Percentiles rank a stretch among this genome's conserved stretches.
Evolutionary conservation across 53 echinoderm and acorn worm genomes (phyloP).

Genomic region (Holothuria scabra): DNA sequence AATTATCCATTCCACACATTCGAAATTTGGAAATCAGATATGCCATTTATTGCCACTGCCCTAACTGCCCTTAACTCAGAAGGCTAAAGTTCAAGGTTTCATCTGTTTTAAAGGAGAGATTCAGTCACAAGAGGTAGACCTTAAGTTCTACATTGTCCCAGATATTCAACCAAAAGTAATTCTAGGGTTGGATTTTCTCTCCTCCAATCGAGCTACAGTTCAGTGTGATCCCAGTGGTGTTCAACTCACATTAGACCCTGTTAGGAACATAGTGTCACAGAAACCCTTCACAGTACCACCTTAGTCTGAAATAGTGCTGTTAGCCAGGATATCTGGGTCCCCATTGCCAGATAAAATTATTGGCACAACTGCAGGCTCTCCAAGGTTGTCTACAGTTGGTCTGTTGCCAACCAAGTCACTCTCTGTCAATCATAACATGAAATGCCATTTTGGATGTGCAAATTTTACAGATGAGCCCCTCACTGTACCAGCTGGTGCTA

Average conservation of each 20-base stretch:
- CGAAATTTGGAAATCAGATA: background rate
- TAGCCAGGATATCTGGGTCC: constrained; percentile 42
- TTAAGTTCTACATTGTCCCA: constrained; percentile 51
- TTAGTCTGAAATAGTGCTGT: constrained; percentile 28
- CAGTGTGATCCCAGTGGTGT: constrained; percentile 29
- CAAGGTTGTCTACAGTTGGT: constrained; percentile 37
- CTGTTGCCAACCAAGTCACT: constrained; percentile 47
- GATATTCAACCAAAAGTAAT: constrained; percentile 44
- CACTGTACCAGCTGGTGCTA: constrained; percentile 39
- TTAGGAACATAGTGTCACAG: background rate
- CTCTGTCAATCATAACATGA: constrained; percentile 42
- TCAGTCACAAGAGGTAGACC: background rate
- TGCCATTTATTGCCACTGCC: too few relatives aligned
- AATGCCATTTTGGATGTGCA: constrained; percentile 53
- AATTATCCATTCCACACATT: background rate
- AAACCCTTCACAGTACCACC: constrained; percentile 31
- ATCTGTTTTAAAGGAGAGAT: constrained; percentile 14
- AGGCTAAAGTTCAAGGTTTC: constrained; percentile 34
- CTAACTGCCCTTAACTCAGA: too few relatives aligned
- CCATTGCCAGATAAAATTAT: constrained; percentile 26
- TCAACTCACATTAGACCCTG: constrained; percentile 23
- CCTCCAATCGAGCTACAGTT: background rate
- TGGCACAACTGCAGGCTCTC: constrained; percentile 28
- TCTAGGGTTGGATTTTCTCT: constrained; percentile 43
- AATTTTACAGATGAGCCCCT: constrained; percentile 42